These are phyloP conservation scores for Sturnus vulgaris DNA, from an alignment of 2,113 vertebrate species.

Conservation along the genomic window DNA sequence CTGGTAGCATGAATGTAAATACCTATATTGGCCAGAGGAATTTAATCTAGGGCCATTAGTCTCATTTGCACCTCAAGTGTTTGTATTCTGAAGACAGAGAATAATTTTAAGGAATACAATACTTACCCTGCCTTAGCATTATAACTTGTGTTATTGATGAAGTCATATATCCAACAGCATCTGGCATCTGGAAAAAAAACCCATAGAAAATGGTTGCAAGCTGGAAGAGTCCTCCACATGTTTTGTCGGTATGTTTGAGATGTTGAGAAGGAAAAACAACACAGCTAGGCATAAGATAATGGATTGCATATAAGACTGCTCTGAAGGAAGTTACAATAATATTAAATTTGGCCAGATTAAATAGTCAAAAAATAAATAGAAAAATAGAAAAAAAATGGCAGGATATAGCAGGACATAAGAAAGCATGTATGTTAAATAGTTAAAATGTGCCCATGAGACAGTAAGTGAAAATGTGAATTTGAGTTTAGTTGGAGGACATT, in stretches of 20 bases:
- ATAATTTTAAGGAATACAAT: background rate
- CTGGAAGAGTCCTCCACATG: background rate
- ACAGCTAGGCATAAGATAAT: background rate
- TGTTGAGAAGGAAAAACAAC: background rate
- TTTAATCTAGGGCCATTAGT: background rate
- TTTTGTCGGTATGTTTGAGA: background rate
- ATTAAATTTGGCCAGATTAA: background rate
- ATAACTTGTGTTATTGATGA: background rate
- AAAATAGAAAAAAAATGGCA: background rate
- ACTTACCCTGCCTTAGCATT: background rate
- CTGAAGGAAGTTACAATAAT: background rate
- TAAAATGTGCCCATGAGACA: background rate
- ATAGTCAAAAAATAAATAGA: background rate
- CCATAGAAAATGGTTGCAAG: background rate
- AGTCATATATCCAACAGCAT: background rate
- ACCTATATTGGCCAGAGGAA: background rate
- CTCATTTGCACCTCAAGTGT: background rate
- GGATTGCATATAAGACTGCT: background rate
- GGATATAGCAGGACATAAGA: background rate
- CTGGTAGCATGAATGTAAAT: background rate
- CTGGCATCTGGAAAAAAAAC: background rate
- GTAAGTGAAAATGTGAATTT: background rate
- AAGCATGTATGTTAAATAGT: background rate
- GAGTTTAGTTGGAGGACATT: background rate
- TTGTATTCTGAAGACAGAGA: background rate